phyloP scores from a whole-genome alignment of 2,888 invertebrate genomes.

The Tanaodytes sp. region DNA sequence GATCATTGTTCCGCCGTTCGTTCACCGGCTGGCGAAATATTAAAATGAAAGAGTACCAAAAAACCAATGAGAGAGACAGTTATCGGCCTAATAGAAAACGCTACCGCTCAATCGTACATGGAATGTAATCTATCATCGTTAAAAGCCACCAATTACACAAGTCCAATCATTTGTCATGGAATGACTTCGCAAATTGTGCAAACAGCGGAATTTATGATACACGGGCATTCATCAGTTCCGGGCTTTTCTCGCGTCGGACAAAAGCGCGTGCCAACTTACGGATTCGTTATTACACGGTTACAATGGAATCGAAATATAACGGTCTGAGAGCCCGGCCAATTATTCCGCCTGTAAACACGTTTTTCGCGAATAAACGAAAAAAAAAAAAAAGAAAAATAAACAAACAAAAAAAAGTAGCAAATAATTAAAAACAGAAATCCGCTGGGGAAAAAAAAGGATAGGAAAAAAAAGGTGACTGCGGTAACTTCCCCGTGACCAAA shows the following conservation, averaged over 20 bases:
- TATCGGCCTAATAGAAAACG: no score
- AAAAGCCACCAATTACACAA: constrained; percentile 51
- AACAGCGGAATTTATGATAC: constrained; percentile 52
- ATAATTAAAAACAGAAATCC: no score
- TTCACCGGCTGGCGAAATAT: no score
- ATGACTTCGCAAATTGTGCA: constrained; percentile 52
- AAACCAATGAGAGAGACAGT: no score
- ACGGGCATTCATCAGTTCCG: constrained; percentile 45
- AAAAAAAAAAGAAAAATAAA: no score
- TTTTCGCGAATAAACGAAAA: constrained; percentile 2
- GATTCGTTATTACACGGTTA: constrained; percentile 53
- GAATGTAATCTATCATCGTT: constrained; percentile 49
- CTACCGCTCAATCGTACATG: constrained; percentile 25
- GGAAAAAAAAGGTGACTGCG: no score
- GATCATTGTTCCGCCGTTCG: no score
- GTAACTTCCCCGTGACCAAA: constrained; percentile 45
- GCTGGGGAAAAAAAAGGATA: no score
- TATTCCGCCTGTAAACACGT: constrained; percentile 52
- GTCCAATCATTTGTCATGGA: constrained; percentile 50
- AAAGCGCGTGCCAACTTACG: constrained; percentile 54
- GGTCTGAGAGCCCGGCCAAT: constrained; percentile 27
- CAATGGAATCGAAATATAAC: constrained; percentile 56
- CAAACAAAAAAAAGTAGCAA: no score
- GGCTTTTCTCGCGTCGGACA: constrained; percentile 45
- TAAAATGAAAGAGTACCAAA: no score